phyloP scores from a whole-genome alignment of 2,797 vertebrate species.

The Kryptopterus vitreolus region DNA sequence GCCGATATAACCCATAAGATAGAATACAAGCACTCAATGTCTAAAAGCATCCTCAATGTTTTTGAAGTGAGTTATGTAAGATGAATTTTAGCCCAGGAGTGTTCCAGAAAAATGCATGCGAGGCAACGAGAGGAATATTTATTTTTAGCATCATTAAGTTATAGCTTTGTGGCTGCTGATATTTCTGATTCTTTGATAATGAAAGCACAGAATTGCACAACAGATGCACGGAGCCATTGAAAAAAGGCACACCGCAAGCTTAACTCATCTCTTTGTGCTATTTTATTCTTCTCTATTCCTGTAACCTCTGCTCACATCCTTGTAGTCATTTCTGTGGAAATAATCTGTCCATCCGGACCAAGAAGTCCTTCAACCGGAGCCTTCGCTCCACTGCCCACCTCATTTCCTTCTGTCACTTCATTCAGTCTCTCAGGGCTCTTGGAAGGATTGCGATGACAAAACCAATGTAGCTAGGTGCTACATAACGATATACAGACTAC shows the following conservation, averaged over 20 bases:
- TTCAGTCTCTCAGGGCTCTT: conserved; percentile 17
- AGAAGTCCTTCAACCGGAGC: neutral
- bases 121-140: neutral
- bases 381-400: neutral
- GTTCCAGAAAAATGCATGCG: conserved; percentile 15
- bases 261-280: neutral
- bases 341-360: conserved; percentile 25
- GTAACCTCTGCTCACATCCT: neutral
- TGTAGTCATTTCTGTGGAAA: conserved; percentile 10
- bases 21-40: neutral
- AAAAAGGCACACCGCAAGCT: neutral
- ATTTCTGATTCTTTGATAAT: neutral
- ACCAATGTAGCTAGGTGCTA: neutral
- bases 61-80: conserved; percentile 19
- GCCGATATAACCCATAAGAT: neutral
- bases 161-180: neutral
- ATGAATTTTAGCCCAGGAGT: conserved; percentile 22
- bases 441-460: conserved; percentile 2
- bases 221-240: neutral
- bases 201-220: neutral
- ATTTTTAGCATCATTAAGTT: neutral
- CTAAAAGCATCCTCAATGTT: conserved; percentile 13
- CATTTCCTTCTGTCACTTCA: conserved; percentile 28
- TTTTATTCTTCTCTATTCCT: neutral
- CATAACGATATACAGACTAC: neutral